phyloP scores from a whole-genome alignment of 2,113 vertebrate genomes.

The Melanotaenia duboulayi region DNA sequence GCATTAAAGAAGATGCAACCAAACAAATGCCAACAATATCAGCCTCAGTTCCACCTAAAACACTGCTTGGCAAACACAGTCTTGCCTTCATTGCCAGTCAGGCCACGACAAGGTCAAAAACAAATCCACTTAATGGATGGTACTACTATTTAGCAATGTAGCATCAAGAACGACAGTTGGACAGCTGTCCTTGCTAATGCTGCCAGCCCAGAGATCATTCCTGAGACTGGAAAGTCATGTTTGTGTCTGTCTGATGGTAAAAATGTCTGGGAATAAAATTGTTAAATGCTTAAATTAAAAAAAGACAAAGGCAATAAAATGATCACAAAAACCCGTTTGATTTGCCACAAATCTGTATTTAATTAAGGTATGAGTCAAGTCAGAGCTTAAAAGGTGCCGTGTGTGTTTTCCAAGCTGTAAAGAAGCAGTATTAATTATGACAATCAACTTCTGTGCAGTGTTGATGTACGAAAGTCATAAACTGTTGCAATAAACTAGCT shows the following conservation, averaged over 20 bases:
- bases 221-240: conserved; percentile 68
- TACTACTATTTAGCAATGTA: conserved; percentile 69
- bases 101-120: conserved; percentile 67
- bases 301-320: conserved; percentile 24
- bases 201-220: conserved; percentile 58
- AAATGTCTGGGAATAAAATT: conserved; percentile 58
- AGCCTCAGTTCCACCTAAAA: neutral
- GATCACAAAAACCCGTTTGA: conserved; percentile 27
- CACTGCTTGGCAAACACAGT: conserved; percentile 17
- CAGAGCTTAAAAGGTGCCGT: conserved; percentile 39
- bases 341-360: conserved; percentile 46
- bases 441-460: conserved; percentile 26
- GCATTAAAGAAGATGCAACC: neutral
- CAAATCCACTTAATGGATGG: conserved; percentile 71
- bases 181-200: conserved; percentile 69
- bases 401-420: conserved; percentile 25
- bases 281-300: neutral
- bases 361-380: conserved; percentile 48
- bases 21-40: neutral
- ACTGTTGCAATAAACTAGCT: neutral
- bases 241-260: conserved; percentile 61
- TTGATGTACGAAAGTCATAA: neutral
- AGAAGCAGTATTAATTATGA: conserved; percentile 26
- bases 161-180: conserved; percentile 67
- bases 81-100: conserved; percentile 22